These are phyloP conservation scores for Eristalinus sepulchralis DNA, from an alignment of 2,888 invertebrate genomes.

Conservation along the genomic window DNA sequence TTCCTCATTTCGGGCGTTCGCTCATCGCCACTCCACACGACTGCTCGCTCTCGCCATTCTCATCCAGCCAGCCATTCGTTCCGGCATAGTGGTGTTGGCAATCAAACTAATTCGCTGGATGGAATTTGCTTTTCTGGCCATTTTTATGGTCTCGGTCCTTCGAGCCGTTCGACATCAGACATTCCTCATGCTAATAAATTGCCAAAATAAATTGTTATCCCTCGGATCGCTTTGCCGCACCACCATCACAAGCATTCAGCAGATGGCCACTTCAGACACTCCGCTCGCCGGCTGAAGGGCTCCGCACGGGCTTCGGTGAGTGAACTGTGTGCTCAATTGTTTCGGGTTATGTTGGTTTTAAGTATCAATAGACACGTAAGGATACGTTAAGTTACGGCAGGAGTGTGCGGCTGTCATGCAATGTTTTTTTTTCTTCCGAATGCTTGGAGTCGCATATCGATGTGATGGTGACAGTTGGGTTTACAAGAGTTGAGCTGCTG, in stretches of 20 bases:
- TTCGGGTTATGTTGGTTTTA: conserved; percentile 30
- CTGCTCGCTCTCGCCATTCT: background rate
- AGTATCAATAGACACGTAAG: conserved; percentile 36
- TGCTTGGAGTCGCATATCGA: background rate
- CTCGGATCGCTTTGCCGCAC: background rate
- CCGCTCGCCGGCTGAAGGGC: background rate
- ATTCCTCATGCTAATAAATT: conserved; percentile 49
- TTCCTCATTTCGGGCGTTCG: conserved; percentile 37
- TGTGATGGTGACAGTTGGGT: background rate
- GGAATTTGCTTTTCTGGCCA: conserved; percentile 41
- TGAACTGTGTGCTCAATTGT: conserved; percentile 15
- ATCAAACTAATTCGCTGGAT: conserved; percentile 61
- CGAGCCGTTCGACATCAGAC: conserved; percentile 5
- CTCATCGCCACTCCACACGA: background rate
- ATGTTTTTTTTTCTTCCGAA: background rate
- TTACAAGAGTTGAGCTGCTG: background rate
- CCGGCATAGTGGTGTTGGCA: conserved; percentile 21
- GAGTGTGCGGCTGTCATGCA: conserved; percentile 23
- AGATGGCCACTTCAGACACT: conserved; percentile 40
- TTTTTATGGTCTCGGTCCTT: conserved; percentile 13
- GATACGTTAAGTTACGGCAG: conserved; percentile 21
- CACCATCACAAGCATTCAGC: background rate
- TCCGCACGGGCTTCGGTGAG: background rate
- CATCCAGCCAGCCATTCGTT: background rate
- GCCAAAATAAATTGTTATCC: conserved; percentile 44